A percentile compares a stretch with the other conserved stretches of the same genome.
Conservation (phyloP, 1,140 invertebrate genomes). For the Drosophila subobscura region DNA sequence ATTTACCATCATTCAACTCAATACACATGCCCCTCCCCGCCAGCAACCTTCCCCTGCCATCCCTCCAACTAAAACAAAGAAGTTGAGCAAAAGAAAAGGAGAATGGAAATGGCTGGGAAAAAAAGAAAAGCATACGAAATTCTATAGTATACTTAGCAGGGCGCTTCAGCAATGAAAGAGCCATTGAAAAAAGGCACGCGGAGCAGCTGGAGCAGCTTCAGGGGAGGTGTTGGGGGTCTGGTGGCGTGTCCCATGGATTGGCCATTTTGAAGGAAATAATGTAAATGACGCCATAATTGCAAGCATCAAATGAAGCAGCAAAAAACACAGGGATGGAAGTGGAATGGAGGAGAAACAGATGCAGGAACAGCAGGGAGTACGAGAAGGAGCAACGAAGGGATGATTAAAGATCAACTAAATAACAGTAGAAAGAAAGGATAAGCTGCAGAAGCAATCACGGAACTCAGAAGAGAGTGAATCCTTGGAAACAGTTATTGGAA, state of each 20-base stretch:
- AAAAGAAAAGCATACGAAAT: slow-evolving; percentile 44
- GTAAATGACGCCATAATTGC: slow-evolving; percentile 81
- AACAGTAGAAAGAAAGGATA: too few species aligned
- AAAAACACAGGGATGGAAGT: background rate
- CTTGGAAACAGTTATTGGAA: too few species aligned
- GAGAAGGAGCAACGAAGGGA: slow-evolving; percentile 14
- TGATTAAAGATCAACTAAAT: too few species aligned
- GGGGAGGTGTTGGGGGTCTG: background rate
- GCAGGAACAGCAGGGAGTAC: background rate
- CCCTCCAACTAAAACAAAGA: slow-evolving; percentile 16
- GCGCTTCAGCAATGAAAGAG: slow-evolving; percentile 50
- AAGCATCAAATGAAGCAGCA: slow-evolving; percentile 68
- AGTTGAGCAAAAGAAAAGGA: slow-evolving; percentile 6
- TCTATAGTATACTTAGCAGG: slow-evolving; percentile 72
- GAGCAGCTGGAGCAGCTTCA: slow-evolving; percentile 17
- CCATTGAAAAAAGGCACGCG: slow-evolving; percentile 61
- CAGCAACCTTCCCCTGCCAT: too few species aligned
- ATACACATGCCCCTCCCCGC: slow-evolving; percentile 5
- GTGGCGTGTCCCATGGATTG: slow-evolving; percentile 36
- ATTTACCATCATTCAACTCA: slow-evolving; percentile 31
- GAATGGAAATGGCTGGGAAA: too few species aligned
- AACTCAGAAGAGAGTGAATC: too few species aligned
- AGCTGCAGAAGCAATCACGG: too few species aligned
- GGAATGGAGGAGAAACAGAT: background rate
- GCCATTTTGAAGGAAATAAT: slow-evolving; percentile 67